phyloP scores from a whole-genome alignment of 2,888 invertebrate species.

The Muschampia plurimacula region DNA sequence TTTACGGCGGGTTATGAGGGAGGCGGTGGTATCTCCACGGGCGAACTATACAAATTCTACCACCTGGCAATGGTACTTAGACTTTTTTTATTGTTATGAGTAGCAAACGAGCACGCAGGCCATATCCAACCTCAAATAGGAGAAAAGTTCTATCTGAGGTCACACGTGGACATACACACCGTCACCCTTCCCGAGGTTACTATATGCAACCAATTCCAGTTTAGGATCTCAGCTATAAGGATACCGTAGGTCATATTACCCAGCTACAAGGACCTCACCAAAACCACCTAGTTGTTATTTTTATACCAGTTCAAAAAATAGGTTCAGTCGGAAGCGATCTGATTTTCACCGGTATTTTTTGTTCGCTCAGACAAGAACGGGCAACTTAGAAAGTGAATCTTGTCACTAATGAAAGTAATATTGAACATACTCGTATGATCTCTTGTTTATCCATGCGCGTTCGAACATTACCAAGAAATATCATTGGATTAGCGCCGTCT shows the following conservation, averaged over 20 bases:
- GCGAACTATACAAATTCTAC: too few species aligned
- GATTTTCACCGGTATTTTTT: slow-evolving; percentile 64
- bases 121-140: too few species aligned
- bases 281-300: not conserved
- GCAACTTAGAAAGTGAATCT: slow-evolving; percentile 64
- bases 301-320: not conserved
- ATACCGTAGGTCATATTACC: not conserved
- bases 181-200: too few species aligned
- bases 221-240: too few species aligned
- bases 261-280: not conserved
- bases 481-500: slow-evolving; percentile 22
- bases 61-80: too few species aligned
- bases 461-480: slow-evolving; percentile 22
- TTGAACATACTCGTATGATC: slow-evolving; percentile 22
- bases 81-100: too few species aligned
- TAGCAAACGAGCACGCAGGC: too few species aligned
- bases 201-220: too few species aligned
- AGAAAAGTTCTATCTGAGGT: too few species aligned
- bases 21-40: too few species aligned
- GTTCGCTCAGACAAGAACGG: slow-evolving; percentile 49
- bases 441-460: slow-evolving; percentile 19
- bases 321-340: slow-evolving; percentile 49
- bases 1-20: too few species aligned
- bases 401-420: slow-evolving; percentile 60
- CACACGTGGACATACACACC: too few species aligned